Evolutionary conservation across 2,797 vertebrate species (phyloP).

Genomic region (Acrocephalus scirpaceus): DNA sequence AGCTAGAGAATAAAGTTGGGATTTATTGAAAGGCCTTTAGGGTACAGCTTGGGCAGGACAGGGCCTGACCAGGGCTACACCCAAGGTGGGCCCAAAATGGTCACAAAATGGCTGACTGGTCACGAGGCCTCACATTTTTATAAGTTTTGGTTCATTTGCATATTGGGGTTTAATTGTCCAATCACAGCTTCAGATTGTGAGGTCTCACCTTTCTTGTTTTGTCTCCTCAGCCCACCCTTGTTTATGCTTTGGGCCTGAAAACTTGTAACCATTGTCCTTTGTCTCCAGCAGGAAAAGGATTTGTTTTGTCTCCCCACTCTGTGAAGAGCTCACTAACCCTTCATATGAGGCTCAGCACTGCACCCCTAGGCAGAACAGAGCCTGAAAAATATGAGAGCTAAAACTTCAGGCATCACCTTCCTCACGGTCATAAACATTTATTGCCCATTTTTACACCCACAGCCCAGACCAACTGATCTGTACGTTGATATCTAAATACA

Average conservation of each 20-base stretch:
- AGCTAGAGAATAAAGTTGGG: neutral
- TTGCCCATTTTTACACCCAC: neutral
- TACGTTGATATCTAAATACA: neutral
- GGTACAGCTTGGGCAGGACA: neutral
- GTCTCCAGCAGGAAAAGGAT: neutral
- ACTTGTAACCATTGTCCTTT: neutral
- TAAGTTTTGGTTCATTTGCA: neutral
- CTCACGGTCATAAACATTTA: accelerated
- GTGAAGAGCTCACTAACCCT: neutral
- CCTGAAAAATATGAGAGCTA: neutral
- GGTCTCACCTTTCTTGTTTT: neutral
- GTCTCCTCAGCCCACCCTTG: neutral
- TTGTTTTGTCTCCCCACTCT: neutral
- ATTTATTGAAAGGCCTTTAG: neutral
- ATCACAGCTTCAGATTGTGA: neutral
- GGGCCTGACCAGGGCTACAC: neutral
- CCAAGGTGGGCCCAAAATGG: neutral
- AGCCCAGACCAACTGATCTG: neutral
- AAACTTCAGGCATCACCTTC: neutral
- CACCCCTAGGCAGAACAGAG: neutral
- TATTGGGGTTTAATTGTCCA: neutral
- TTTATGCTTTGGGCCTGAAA: neutral
- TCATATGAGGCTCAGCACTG: neutral
- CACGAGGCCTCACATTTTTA: neutral
- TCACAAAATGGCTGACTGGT: neutral